These are phyloP conservation scores for Trachelus stipa DNA, from an alignment of 2,888 invertebrate species.

Conservation along the genomic window DNA sequence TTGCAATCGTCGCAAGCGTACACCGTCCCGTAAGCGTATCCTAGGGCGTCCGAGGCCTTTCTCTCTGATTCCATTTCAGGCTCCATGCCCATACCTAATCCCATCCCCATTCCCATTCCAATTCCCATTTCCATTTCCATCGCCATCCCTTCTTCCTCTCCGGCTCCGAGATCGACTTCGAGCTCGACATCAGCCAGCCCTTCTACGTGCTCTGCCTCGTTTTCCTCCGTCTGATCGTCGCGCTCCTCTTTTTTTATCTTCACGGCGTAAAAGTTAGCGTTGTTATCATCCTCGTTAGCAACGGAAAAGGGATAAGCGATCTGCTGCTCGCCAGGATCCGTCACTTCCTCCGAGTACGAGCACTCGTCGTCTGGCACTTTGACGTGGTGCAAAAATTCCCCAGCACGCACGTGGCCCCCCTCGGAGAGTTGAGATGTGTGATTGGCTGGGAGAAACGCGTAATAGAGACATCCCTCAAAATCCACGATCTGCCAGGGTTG, in stretches of 20 bases:
- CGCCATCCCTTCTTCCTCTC: conserved; percentile 35
- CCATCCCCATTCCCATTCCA: conserved; percentile 27
- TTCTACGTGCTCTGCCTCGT: conserved; percentile 14
- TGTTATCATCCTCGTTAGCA: neutral
- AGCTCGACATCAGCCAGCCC: conserved; percentile 1
- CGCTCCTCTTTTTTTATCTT: neutral
- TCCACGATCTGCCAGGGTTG: conserved; percentile 54
- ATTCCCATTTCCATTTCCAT: conserved; percentile 8
- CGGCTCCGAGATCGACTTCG: conserved; percentile 14
- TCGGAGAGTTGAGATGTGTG: conserved; percentile 8
- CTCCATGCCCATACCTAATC: no score
- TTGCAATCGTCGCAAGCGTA: conserved; percentile 46
- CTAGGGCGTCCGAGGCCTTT: no score
- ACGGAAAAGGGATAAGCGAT: neutral
- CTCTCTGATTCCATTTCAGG: no score
- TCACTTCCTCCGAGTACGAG: conserved; percentile 4
- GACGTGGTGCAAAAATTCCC: conserved; percentile 5
- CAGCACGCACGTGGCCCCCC: neutral
- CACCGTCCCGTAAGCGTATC: conserved; percentile 12
- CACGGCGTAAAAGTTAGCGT: conserved; percentile 15
- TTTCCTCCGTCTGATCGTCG: neutral
- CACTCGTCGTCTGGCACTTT: conserved; percentile 14
- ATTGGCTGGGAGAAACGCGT: conserved; percentile 48
- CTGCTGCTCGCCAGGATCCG: neutral
- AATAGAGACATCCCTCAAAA: conserved; percentile 49